Evolutionary conservation across 2,113 vertebrate species (phyloP), one percentile per base, ranked within the genome.

Genomic region (Phaethon lepturus): DNA sequence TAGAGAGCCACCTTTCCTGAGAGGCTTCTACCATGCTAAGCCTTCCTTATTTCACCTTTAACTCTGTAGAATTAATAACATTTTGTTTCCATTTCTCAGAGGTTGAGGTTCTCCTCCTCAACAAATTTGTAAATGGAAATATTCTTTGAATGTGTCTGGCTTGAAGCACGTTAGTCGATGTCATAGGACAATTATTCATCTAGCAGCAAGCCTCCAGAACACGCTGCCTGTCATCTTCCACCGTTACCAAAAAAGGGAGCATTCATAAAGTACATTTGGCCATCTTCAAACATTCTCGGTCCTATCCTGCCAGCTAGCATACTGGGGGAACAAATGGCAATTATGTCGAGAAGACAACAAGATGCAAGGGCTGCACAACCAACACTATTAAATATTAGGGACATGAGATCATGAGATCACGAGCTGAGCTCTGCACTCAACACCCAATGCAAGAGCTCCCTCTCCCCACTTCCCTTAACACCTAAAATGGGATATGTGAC

Each of bases 401-500:
- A 47, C 17, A 8, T 2, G 3, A 29, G 33, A 47, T 5, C 17
- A 8, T 2, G 3, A 29, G 33, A 47, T 5, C 10, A 26, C 0
- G 1, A 64, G 58, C 0, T 1, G 2, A 95, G 58, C 11, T 64
- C 76, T 23, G 40, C 35, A 28, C 17, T 59, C 0, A 0, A 38
- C 2, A 14, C 1, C 7, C 38, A 47, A 12, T 3, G 22, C 75
- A 44, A 92, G 56, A 68, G 56, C 71, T 72, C 74, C 71, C 71
- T 64, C 83, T 79, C 47, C 33, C 40, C 49, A 3, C 38, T 12
- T 42, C 31, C 47, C 45, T 45, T 16, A 71, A 50, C 11, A 23
- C 10, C 40, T 52, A 16, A 71, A 31, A 17, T 2, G 2, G 4
- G 28, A 13, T 42, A 13, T 7, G 6, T 13, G 10, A 49, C 10